Evolutionary conservation across 2,888 invertebrate genomes (phyloP).

Genomic region (Cheilosia scutellata): DNA sequence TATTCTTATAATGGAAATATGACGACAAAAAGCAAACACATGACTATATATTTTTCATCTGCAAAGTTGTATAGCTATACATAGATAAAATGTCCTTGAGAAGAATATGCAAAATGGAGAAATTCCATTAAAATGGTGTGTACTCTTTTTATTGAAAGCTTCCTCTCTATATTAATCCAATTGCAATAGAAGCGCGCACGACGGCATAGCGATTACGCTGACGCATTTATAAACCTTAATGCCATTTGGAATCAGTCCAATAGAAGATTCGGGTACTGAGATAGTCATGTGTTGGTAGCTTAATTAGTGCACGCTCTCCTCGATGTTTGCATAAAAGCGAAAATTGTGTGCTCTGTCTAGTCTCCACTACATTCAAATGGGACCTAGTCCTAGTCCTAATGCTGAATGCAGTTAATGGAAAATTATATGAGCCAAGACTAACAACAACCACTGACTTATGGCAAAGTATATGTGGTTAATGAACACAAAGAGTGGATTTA

Average conservation of each 20-base stretch:
- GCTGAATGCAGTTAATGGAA: neutral
- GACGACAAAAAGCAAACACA: neutral
- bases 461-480: neutral
- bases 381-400: neutral
- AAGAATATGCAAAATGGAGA: conserved; percentile 17
- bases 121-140: conserved; percentile 34
- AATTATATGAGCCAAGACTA: neutral
- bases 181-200: conserved; percentile 5
- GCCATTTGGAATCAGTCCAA: conserved; percentile 21
- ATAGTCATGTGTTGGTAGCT: conserved; percentile 19
- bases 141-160: neutral
- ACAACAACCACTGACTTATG: neutral
- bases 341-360: neutral
- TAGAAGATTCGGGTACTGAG: neutral
- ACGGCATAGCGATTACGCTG: neutral
- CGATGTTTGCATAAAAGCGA: neutral
- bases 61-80: neutral
- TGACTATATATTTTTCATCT: neutral
- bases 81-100: conserved; percentile 30
- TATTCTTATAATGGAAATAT: conserved; percentile 9
- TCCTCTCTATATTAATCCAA: conserved; percentile 22
- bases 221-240: conserved; percentile 18
- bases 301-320: conserved; percentile 14
- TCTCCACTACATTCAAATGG: neutral
- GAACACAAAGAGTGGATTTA: neutral